Evolutionary conservation across 2,113 vertebrate species (phyloP).

Genomic region (Perca flavescens): DNA sequence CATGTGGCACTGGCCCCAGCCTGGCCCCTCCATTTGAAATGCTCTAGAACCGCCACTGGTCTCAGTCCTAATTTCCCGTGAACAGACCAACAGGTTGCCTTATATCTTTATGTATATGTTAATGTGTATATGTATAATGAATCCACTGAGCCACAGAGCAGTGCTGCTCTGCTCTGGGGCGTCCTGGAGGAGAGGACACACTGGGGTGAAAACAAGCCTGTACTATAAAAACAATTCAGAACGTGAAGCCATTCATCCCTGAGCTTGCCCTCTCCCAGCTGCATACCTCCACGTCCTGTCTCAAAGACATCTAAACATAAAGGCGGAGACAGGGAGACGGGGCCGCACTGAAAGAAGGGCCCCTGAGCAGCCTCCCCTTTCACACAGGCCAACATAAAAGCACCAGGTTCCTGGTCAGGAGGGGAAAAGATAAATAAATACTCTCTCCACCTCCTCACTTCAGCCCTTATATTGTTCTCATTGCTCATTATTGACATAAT

Average conservation of each 20-base stretch:
- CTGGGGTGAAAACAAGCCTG: slow-evolving; percentile 48
- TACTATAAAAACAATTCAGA: slow-evolving; percentile 55
- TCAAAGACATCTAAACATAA: slow-evolving; percentile 68
- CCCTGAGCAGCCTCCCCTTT: slow-evolving; percentile 49
- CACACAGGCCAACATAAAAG: slow-evolving; percentile 61
- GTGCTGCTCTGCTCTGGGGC: slow-evolving; percentile 33
- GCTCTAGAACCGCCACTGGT: too few relatives aligned
- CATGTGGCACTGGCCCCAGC: too few relatives aligned
- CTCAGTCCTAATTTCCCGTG: neutral
- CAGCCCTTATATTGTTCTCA: neutral
- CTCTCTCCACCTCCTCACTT: slow-evolving; percentile 38
- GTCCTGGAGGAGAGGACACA: slow-evolving; percentile 15
- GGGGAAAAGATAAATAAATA: slow-evolving; percentile 29
- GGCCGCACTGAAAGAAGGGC: slow-evolving; percentile 41
- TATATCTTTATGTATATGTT: too few relatives aligned
- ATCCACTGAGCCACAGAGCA: neutral
- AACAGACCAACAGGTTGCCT: slow-evolving; percentile 2
- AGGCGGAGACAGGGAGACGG: slow-evolving; percentile 55
- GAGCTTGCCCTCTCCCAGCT: slow-evolving; percentile 48
- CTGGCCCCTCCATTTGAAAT: too few relatives aligned
- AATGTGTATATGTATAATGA: slow-evolving; percentile 14
- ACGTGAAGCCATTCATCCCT: slow-evolving; percentile 54
- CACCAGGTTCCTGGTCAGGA: slow-evolving; percentile 46
- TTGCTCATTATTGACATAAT: slow-evolving; percentile 22
- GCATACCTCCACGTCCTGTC: slow-evolving; percentile 68